Conservation (phyloP, 2,888 invertebrate species). For the Diarsia brunnea region DNA sequence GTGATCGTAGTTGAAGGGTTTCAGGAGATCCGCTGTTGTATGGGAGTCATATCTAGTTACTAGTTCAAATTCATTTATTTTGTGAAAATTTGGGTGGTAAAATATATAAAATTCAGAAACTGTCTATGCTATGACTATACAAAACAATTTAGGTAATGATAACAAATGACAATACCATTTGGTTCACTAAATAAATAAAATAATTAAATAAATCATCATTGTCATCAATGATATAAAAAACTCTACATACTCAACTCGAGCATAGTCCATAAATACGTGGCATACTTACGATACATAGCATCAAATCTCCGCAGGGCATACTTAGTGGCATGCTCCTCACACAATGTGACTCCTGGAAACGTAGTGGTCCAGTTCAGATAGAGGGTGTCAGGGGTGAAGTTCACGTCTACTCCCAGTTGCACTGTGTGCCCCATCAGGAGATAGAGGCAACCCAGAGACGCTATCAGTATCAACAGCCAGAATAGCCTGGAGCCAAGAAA, state of each 20-base stretch:
- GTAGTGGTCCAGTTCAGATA: conserved; percentile 91
- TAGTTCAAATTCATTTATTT: not conserved
- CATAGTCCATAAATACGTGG: not conserved
- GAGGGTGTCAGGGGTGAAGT: conserved; percentile 91
- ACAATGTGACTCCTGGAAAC: conserved; percentile 92
- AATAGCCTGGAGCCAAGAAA: conserved; percentile 84
- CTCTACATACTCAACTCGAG: too few relatives aligned
- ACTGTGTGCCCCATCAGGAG: conserved; percentile 85
- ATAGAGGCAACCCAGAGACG: conserved; percentile 89
- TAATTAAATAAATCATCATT: too few relatives aligned
- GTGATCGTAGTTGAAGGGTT: conserved; percentile 76
- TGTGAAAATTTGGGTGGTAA: not conserved
- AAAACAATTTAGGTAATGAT: too few relatives aligned
- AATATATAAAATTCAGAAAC: not conserved
- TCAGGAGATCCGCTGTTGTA: conserved; percentile 73
- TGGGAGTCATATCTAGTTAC: not conserved
- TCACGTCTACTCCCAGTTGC: conserved; percentile 89
- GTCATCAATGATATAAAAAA: too few relatives aligned
- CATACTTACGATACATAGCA: conserved; percentile 57
- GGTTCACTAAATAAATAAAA: too few relatives aligned
- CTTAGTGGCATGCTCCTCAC: conserved; percentile 86
- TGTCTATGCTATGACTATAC: not conserved
- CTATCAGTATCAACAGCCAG: conserved; percentile 89
- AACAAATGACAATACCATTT: too few relatives aligned
- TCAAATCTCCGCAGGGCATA: conserved; percentile 70